Evolutionary conservation across 2,113 vertebrate species (phyloP).

Genomic region (Xyliphius kryptos): DNA sequence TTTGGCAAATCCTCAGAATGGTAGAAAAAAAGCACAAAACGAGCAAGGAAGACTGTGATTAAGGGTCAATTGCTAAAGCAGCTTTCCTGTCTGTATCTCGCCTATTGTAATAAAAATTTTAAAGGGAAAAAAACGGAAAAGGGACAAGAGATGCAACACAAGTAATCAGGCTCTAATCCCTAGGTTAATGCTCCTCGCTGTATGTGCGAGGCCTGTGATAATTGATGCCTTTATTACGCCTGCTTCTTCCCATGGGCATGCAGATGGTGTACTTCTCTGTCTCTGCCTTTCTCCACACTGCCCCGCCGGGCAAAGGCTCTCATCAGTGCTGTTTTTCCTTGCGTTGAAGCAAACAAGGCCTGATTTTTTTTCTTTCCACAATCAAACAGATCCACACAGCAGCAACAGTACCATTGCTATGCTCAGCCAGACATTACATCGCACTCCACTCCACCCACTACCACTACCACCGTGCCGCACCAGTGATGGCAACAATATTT

Average conservation of each 20-base stretch:
- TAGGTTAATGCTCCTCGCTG: conserved; percentile 32
- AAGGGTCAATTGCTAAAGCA: conserved; percentile 19
- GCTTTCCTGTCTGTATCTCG: no score
- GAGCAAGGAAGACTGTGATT: conserved; percentile 34
- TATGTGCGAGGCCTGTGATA: conserved; percentile 47
- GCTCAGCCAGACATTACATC: conserved; percentile 61
- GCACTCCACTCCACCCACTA: no score
- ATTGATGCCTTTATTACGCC: conserved; percentile 45
- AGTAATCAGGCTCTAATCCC: conserved; percentile 25
- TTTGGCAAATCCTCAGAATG: conserved; percentile 69
- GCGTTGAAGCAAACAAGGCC: conserved; percentile 54
- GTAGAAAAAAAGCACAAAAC: no score
- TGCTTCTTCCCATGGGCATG: conserved; percentile 57
- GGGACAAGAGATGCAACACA: no score
- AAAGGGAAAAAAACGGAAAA: conserved; percentile 17
- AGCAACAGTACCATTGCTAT: conserved; percentile 43
- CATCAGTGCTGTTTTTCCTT: conserved; percentile 39
- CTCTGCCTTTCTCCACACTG: conserved; percentile 50
- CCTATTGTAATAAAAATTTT: conserved; percentile 4
- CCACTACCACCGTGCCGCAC: conserved; percentile 44
- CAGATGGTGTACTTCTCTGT: conserved; percentile 59
- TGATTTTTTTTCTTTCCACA: conserved; percentile 57
- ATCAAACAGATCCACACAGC: conserved; percentile 58
- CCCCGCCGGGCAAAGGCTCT: conserved; percentile 40
- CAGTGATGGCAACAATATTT: conserved; percentile 39